Percentiles rank a stretch among this genome's conserved stretches.
phyloP scores from a whole-genome alignment of 2,797 vertebrate genomes.

The Hybognathus amarus region DNA sequence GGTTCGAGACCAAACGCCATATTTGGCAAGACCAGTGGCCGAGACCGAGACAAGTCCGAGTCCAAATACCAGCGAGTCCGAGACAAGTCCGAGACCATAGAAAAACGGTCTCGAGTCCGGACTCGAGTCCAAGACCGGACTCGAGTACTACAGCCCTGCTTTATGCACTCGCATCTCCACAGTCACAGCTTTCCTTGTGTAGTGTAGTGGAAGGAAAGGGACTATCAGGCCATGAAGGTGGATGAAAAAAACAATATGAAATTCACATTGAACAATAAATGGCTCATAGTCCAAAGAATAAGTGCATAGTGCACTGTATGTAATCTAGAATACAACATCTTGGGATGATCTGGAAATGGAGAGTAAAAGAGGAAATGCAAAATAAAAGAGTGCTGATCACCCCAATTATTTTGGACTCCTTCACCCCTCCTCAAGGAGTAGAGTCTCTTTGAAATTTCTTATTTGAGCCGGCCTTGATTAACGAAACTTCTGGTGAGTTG shows the following conservation, averaged over 20 bases:
- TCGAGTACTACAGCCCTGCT: no score
- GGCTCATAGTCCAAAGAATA: neutral
- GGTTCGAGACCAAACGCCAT: no score
- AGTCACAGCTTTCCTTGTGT: neutral
- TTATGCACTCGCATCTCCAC: neutral
- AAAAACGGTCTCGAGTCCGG: no score
- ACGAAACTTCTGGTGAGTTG: slow-evolving; percentile 60
- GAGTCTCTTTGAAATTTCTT: slow-evolving; percentile 55
- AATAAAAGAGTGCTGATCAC: neutral
- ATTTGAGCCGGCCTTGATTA: slow-evolving; percentile 65
- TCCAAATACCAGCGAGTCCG: no score
- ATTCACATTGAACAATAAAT: neutral
- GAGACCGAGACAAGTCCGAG: no score
- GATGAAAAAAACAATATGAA: neutral
- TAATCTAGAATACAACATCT: neutral
- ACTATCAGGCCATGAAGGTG: no score
- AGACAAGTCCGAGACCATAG: no score
- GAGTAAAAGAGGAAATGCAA: neutral
- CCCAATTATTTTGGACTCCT: slow-evolving; percentile 66
- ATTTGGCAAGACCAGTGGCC: no score
- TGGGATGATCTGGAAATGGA: slow-evolving; percentile 3
- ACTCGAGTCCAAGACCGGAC: no score
- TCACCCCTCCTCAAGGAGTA: slow-evolving; percentile 56
- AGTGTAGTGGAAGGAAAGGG: no score
- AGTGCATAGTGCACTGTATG: neutral